phyloP scores from a whole-genome alignment of 2,113 vertebrate genomes.

The Apodemus speciosus region DNA sequence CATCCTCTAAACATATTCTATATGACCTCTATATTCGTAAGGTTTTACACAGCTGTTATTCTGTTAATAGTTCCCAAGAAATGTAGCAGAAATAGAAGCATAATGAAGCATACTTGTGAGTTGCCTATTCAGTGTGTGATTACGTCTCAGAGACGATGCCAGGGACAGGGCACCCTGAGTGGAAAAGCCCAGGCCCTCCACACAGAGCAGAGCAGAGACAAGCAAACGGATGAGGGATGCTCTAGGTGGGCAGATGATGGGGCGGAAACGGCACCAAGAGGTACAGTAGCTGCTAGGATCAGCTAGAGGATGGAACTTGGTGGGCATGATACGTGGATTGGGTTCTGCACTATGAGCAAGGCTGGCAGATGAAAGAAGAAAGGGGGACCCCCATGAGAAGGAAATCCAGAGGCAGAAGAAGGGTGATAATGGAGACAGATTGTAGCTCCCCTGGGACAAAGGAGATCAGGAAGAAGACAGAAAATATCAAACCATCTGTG shows the following conservation, averaged over 20 bases:
- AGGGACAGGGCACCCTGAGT: too few species aligned
- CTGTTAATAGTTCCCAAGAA: neutral
- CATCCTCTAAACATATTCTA: neutral
- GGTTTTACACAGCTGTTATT: conserved; percentile 7
- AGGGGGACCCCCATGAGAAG: neutral
- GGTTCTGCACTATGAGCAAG: neutral
- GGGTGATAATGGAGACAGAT: rapidly evolving
- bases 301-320: neutral
- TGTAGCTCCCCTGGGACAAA: neutral
- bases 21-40: neutral
- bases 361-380: neutral
- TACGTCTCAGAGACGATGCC: neutral
- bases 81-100: neutral
- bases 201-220: neutral
- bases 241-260: neutral
- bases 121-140: neutral
- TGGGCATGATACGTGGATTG: neutral
- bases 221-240: neutral
- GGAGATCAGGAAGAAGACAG: neutral
- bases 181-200: neutral
- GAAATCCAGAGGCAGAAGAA: neutral
- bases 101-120: neutral
- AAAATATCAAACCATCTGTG: neutral
- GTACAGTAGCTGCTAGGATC: neutral
- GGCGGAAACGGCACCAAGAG: neutral